Percentiles rank a stretch among this genome's conserved stretches.
Conservation (phyloP, 2,113 vertebrate species). For the Spilogale gracilis region DNA sequence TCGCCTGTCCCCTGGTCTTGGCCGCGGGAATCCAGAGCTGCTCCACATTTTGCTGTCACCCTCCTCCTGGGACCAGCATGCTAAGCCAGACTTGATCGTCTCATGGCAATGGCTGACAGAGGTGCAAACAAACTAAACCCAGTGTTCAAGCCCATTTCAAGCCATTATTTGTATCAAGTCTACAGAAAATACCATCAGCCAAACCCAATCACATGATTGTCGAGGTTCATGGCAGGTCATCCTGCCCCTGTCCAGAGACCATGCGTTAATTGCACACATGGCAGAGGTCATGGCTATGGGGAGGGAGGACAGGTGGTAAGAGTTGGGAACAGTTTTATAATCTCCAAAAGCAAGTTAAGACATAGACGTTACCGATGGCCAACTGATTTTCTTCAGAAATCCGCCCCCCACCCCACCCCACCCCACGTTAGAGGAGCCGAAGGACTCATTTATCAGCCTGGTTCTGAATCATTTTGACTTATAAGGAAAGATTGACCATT, state of each 20-base stretch:
- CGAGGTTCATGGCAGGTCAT: neutral
- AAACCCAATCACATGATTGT: too few relatives aligned
- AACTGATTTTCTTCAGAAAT: neutral
- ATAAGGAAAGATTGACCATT: neutral
- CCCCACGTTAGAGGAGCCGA: neutral
- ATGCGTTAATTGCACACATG: fast-evolving
- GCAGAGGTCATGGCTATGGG: neutral
- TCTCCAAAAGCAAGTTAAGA: neutral
- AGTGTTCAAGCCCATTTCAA: neutral
- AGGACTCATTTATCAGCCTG: neutral
- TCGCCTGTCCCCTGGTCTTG: neutral
- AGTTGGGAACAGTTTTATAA: neutral
- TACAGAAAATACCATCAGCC: neutral
- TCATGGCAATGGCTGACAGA: fast-evolving
- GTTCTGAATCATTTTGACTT: neutral
- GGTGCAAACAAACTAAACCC: neutral
- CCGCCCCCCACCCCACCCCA: neutral
- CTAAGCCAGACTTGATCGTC: neutral
- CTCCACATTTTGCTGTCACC: neutral
- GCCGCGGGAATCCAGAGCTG: neutral
- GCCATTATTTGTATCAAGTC: neutral
- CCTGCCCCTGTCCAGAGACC: neutral
- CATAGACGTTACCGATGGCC: neutral
- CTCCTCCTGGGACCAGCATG: neutral
- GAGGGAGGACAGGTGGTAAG: neutral